Percentiles rank a stretch among this genome's conserved stretches.
Evolutionary conservation across 2,797 vertebrate species (phyloP).

Genomic region (Neomorphus geoffroyi): DNA sequence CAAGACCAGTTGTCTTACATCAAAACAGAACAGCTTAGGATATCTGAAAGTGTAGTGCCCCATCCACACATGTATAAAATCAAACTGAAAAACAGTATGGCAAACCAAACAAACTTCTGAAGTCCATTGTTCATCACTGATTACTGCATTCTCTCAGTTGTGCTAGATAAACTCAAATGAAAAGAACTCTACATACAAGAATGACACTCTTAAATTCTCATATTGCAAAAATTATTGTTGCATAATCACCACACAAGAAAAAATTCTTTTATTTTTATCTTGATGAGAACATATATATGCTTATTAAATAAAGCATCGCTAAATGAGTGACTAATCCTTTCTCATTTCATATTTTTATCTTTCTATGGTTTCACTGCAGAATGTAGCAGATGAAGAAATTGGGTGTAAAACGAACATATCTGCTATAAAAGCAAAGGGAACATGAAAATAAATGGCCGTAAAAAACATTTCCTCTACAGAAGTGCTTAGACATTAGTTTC

Average conservation of each 20-base stretch:
- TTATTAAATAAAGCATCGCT: not conserved
- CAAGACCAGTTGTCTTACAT: not conserved
- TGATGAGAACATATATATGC: not conserved
- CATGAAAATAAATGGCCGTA: constrained; percentile 34
- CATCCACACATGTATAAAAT: not conserved
- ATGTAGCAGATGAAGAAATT: not conserved
- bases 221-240: not conserved
- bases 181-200: not conserved
- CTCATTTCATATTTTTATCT: not conserved
- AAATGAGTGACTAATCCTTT: not conserved
- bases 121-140: not conserved
- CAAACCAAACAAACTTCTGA: not conserved
- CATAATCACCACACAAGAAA: not conserved
- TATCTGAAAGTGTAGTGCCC: not conserved
- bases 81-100: not conserved
- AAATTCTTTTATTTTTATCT: not conserved
- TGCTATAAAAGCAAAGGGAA: constrained; percentile 1
- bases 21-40: not conserved
- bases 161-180: not conserved
- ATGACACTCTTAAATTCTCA: not conserved
- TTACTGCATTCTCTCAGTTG: not conserved
- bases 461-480: constrained; percentile 29
- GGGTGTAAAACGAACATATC: not conserved
- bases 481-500: not conserved
- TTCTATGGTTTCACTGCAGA: not conserved